These are phyloP conservation scores for Chlorospingus flavigularis DNA, from an alignment of 2,797 vertebrate species.

Conservation along the genomic window DNA sequence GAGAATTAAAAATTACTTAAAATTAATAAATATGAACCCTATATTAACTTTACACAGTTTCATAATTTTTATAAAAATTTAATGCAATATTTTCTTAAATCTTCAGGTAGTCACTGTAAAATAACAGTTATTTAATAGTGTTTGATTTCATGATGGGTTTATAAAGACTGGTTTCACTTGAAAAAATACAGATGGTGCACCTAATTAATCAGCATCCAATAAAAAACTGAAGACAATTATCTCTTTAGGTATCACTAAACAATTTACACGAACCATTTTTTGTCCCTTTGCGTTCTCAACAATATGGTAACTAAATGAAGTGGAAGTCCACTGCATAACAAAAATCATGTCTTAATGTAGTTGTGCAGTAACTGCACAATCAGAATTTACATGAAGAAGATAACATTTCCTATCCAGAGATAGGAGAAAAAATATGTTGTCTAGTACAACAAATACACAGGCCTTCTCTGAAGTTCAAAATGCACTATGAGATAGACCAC, in stretches of 20 bases:
- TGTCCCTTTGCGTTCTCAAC: neutral
- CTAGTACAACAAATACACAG: neutral
- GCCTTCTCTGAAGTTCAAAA: neutral
- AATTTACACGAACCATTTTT: neutral
- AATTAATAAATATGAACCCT: neutral
- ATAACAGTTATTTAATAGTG: neutral
- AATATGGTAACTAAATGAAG: neutral
- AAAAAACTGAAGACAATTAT: neutral
- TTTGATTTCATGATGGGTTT: neutral
- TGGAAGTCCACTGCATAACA: neutral
- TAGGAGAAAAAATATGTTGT: neutral
- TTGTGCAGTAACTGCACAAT: neutral
- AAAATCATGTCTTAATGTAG: neutral
- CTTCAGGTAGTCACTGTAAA: neutral
- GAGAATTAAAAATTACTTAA: neutral
- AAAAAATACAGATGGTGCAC: neutral
- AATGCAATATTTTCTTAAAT: neutral
- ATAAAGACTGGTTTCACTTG: neutral
- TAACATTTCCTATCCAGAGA: neutral
- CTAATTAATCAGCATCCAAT: neutral
- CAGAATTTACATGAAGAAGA: neutral
- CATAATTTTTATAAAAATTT: neutral
- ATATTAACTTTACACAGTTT: neutral
- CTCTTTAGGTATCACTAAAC: neutral
- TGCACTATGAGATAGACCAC: neutral